These are phyloP conservation scores for Puntigrus tetrazona DNA, from an alignment of 2,113 vertebrate genomes.

Conservation along the genomic window DNA sequence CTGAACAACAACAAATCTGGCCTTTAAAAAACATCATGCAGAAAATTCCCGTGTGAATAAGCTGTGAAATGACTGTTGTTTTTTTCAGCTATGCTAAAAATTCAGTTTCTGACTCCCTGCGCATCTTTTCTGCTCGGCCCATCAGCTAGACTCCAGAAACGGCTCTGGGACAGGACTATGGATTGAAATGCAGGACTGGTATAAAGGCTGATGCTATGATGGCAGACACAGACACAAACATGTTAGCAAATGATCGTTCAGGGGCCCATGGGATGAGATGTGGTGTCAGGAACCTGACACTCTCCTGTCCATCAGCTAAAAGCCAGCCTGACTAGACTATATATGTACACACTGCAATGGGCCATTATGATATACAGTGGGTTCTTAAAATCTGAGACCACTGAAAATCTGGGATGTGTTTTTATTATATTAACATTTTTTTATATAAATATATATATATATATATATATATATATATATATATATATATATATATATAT, in stretches of 20 bases:
- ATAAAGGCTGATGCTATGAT: slow-evolving; percentile 28
- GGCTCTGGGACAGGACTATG: background rate
- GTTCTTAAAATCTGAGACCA: background rate
- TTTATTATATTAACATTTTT: background rate
- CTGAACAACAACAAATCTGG: background rate
- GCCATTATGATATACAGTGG: slow-evolving; percentile 11
- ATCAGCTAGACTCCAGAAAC: background rate
- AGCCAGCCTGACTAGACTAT: background rate
- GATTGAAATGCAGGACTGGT: slow-evolving; percentile 43
- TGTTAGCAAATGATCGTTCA: slow-evolving; percentile 42
- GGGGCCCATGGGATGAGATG: slow-evolving; percentile 12
- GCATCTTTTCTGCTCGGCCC: background rate
- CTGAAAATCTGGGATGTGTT: background rate
- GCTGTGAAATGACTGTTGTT: background rate
- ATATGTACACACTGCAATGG: background rate
- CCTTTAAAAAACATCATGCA: background rate
- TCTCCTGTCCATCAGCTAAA: slow-evolving; percentile 43
- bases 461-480: too few species aligned
- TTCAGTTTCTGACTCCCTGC: background rate
- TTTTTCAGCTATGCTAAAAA: background rate
- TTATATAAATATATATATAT: too few species aligned
- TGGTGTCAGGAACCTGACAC: slow-evolving; percentile 39
- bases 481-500: too few species aligned
- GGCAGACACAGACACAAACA: slow-evolving; percentile 51
- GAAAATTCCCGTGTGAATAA: background rate